A percentile compares a stretch with the other conserved stretches of the same genome.
Conservation (phyloP, 2,797 vertebrate genomes). For the Balearica regulorum region DNA sequence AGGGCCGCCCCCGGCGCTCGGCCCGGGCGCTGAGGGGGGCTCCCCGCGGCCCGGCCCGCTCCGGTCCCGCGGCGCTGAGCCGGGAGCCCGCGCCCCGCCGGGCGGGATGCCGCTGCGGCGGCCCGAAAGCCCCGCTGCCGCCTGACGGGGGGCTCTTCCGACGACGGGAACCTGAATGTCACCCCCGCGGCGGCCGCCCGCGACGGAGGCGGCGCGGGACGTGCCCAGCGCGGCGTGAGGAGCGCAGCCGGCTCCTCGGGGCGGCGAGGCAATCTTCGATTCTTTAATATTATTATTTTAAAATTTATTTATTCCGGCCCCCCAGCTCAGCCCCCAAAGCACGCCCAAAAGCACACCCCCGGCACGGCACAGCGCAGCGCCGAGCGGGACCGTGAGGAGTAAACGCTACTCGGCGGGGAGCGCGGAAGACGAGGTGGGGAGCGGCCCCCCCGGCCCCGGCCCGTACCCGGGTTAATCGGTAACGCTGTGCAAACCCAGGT, state of each 20-base stretch:
- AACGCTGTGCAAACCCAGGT: slow-evolving; percentile 28
- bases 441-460: not conserved
- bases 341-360: not conserved
- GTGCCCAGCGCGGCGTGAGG: slow-evolving; percentile 5
- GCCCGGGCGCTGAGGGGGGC: slow-evolving; percentile 3
- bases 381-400: not conserved
- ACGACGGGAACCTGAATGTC: slow-evolving; percentile 75
- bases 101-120: slow-evolving; percentile 71
- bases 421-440: not conserved
- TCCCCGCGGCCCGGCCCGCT: slow-evolving; percentile 50
- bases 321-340: not conserved
- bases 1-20: not conserved
- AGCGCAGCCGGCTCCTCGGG: not conserved
- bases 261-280: too few species aligned
- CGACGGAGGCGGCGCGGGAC: slow-evolving; percentile 36
- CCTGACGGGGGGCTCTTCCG: slow-evolving; percentile 66
- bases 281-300: not conserved
- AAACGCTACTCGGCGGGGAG: not conserved
- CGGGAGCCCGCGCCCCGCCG: slow-evolving; percentile 31
- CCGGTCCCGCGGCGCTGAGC: slow-evolving; percentile 6
- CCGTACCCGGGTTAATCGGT: slow-evolving; percentile 6
- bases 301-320: not conserved
- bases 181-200: slow-evolving; percentile 54
- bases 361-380: not conserved
- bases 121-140: slow-evolving; percentile 60